Evolutionary conservation across 2,797 vertebrate species (phyloP), one percentile per base, ranked within the genome.

Genomic region (Tinamus major): DNA sequence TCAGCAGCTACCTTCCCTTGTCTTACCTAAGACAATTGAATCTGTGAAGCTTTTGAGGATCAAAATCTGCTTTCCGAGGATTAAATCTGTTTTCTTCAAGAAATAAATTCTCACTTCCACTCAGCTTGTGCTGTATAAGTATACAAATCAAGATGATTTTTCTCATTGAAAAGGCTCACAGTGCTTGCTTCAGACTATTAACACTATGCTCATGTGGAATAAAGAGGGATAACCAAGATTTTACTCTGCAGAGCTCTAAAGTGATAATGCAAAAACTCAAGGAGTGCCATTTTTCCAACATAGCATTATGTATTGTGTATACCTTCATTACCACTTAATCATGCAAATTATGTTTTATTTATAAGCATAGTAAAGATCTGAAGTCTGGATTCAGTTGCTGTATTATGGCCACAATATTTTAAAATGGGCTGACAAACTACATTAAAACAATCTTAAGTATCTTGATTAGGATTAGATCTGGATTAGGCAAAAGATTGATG

Each of bases 31-130:
- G 72, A 41, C 49, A 80, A 62, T 26, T 51, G 78, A 84, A 92
- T 41, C 58, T 49, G 79, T 85, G 62, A 93, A 94, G 90, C 33
- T 94, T 94, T 16, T 56, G 59, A 94, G 63, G 90, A 92, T 93
- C 79, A 91, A 51, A 51, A 51, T 51, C 24, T 51, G 49, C 81
- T 79, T 93, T 94, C 94, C 87, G 79, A 51, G 49, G 81, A 84
- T 95, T 83, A 92, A 76, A 79, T 93, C 65, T 93, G 74, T 83
- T 93, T 84, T 91, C 70, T 69, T 79, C 83, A 81, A 74, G 70
- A 93, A 86, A 85, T 65, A 92, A 95, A 87, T 93, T 95, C 67
- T 85, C 67, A 79, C 74, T 95, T 95, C 79, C 85, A 46, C 41
- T 59, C 75, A 69, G 78, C 90, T 58, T 89, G 23, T 89, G 67